Evolutionary conservation across 2,113 vertebrate genomes (phyloP).

Genomic region (Merops nubicus): DNA sequence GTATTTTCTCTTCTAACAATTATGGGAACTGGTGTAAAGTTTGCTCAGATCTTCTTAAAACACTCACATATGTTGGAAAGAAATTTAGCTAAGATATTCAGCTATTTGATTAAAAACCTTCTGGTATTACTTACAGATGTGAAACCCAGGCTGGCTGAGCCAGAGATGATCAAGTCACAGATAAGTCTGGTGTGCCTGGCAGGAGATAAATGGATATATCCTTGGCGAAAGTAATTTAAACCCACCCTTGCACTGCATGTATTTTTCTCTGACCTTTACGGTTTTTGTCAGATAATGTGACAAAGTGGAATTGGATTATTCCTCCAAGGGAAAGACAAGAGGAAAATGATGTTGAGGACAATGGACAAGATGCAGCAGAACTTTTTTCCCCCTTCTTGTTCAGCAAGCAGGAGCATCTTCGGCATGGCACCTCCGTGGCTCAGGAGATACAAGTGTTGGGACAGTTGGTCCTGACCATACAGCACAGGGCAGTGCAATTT

Average conservation of each 20-base stretch:
- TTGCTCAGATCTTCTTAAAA: neutral
- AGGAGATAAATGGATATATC: neutral
- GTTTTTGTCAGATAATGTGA: neutral
- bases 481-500: neutral
- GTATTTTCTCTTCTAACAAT: neutral
- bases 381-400: neutral
- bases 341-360: neutral
- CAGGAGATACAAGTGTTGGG: fast-evolving
- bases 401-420: neutral
- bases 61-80: neutral
- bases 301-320: neutral
- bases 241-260: neutral
- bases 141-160: neutral
- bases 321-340: neutral
- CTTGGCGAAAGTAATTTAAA: neutral
- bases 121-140: neutral
- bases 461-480: too few relatives aligned
- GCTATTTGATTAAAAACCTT: neutral
- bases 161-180: neutral
- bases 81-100: neutral
- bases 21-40: neutral
- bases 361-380: neutral
- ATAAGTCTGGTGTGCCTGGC: neutral
- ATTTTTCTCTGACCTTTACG: neutral
- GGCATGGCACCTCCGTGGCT: neutral